Base-by-base conservation (phyloP, 2,113 vertebrate species). In the Monopterus albus region DNA sequence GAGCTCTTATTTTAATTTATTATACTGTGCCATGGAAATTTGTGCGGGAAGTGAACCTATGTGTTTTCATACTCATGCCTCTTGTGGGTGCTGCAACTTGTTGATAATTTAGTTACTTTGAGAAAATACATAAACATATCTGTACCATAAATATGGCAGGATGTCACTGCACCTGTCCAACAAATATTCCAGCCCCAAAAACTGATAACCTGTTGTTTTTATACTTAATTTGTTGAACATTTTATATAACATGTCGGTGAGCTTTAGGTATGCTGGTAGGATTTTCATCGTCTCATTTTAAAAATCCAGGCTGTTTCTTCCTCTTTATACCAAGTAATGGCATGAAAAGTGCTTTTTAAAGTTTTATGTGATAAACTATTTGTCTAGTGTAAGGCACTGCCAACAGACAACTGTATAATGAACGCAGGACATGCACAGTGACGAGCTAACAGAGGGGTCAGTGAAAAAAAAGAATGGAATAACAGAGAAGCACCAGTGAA, bases 1-100 rank as follows among this genome's bases (percentile, higher is more conserved):
- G 25, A 58, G 15, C 40, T 26, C 47, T 33, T 13, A 10, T 1
- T 23, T 26, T 21, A 45, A 17, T 65, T 52, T 57, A 67, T 71
- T 28, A 18, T 18, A 43, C 3, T 21, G 15, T 8, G 0, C 36
- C 6, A 60, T n/a, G 36, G 26, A 66, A 68, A 47, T 52, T 38
- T 10, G 11, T 58, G 47, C 26, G 2, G 4, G 15, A 52, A 29
- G 18, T 45, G 20, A 64, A 51, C 38, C 8, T 17, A 10, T 15
- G 2, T 39, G 15, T 46, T 62, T 60, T 53, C 23, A 77, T 18
- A 14, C 47, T 28, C 0, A 36, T 47, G 15, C 2, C 38, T 11
- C 7, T 45, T 29, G 9, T 17, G 1, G 4, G 9, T 18, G 33
- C 21, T 35, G n/a, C 23, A 60, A 4, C 31, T 28, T 53, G 3